Conservation (phyloP, 2,888 invertebrate genomes). For the Julus scanicus region DNA sequence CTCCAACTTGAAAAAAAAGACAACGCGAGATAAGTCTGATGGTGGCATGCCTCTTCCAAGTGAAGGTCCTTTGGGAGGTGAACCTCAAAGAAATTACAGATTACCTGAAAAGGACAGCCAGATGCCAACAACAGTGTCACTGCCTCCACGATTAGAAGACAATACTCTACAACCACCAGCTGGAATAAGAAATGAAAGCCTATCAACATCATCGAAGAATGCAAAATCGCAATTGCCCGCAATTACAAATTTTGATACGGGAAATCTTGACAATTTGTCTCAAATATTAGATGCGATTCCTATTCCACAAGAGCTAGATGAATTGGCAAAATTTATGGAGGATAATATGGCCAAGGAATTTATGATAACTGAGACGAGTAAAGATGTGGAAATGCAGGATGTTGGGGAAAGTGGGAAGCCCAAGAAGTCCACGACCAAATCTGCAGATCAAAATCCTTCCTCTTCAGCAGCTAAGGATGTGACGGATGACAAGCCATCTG, state of each 20-base stretch:
- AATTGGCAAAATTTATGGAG: neutral
- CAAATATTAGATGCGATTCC: slow-evolving; percentile 12
- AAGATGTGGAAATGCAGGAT: neutral
- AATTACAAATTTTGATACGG: neutral
- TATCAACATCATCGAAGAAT: neutral
- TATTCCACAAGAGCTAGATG: neutral
- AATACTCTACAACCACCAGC: neutral
- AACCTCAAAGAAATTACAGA: neutral
- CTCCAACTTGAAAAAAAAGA: neutral
- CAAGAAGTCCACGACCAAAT: too few relatives aligned
- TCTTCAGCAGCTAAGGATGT: too few relatives aligned
- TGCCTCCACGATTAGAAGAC: neutral
- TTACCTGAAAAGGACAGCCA: neutral
- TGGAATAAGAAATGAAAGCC: neutral
- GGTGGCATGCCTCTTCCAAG: neutral
- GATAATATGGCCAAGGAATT: neutral
- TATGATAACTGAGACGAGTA: too few relatives aligned
- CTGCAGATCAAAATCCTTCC: too few relatives aligned
- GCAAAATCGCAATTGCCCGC: neutral
- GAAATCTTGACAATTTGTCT: neutral
- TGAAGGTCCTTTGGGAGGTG: neutral
- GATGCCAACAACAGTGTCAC: neutral
- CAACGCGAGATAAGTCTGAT: neutral
- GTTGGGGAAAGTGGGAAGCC: too few relatives aligned
- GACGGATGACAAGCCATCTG: too few relatives aligned